Conservation (phyloP, 2,797 vertebrate species). For the Acrossocheilus wenchowensis region DNA sequence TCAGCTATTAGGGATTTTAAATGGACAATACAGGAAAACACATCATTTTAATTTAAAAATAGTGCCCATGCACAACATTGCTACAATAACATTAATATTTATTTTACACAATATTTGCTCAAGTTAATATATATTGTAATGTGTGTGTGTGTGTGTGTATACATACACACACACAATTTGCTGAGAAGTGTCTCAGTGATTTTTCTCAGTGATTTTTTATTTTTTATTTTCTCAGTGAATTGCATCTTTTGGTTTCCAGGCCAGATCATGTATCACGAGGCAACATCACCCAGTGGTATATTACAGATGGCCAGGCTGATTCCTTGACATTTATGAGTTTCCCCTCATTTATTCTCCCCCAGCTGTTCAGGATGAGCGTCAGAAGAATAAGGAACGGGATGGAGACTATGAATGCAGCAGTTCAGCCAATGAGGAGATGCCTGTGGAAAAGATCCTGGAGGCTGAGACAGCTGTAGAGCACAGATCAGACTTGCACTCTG, state of each 20-base stretch:
- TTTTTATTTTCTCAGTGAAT: neutral
- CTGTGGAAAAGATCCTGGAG: constrained; percentile 96
- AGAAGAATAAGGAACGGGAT: constrained; percentile 91
- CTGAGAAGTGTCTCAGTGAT: neutral
- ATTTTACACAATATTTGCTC: neutral
- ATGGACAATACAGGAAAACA: neutral
- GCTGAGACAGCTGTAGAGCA: constrained; percentile 94
- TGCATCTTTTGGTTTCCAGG: neutral
- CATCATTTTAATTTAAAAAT: neutral
- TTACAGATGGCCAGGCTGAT: neutral
- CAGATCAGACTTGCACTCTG: constrained; percentile 88
- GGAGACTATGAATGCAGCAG: constrained; percentile 86
- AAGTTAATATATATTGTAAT: too few relatives aligned
- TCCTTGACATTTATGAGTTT: constrained; percentile 10
- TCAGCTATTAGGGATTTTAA: neutral
- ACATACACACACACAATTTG: neutral
- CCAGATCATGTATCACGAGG: neutral
- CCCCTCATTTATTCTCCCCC: constrained; percentile 11
- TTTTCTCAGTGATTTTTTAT: too few relatives aligned
- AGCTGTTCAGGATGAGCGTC: constrained; percentile 97
- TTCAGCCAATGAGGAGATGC: constrained; percentile 92
- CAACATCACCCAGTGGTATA: neutral
- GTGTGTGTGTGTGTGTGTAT: accelerated
- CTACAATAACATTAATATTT: neutral
- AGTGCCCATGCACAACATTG: neutral